Evolutionary conservation across 2,797 vertebrate species (phyloP).

Genomic region (Epinephelus awoara): DNA sequence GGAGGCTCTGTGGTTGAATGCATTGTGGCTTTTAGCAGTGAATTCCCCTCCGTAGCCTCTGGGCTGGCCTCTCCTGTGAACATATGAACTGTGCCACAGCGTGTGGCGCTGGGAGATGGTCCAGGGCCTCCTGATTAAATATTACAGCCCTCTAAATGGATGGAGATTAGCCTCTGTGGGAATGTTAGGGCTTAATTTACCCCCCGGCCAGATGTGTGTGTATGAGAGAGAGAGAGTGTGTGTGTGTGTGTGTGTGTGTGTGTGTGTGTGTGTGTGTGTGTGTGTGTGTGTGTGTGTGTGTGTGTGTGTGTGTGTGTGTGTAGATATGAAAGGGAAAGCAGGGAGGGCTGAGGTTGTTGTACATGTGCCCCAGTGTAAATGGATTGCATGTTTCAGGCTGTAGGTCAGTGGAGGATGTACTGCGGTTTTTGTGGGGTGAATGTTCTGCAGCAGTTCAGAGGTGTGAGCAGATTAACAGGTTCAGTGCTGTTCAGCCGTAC

Average conservation of each 20-base stretch:
- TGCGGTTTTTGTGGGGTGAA: conserved; percentile 55
- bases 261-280: conserved; percentile 48
- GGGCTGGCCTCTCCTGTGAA: conserved; percentile 78
- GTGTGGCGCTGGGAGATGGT: conserved; percentile 71
- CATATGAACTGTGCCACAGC: conserved; percentile 81
- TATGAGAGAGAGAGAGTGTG: conserved; percentile 22
- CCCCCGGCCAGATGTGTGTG: conserved; percentile 75
- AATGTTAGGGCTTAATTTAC: conserved; percentile 86
- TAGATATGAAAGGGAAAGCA: conserved; percentile 31
- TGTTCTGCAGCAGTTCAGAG: conserved; percentile 17
- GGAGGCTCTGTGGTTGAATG: conserved; percentile 70
- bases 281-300: conserved; percentile 48
- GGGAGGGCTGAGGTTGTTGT: conserved; percentile 50
- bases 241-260: conserved; percentile 47
- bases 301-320: conserved; percentile 40
- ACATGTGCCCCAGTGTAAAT: conserved; percentile 58
- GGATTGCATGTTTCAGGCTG: conserved; percentile 48
- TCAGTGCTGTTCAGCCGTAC: not conserved
- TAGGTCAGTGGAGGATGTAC: conserved; percentile 54
- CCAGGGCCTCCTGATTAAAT: conserved; percentile 85
- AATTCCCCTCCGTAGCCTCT: conserved; percentile 75
- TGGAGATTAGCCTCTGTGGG: conserved; percentile 88
- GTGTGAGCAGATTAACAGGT: conserved; percentile 17
- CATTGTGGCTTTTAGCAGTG: conserved; percentile 77
- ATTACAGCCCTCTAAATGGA: conserved; percentile 88